phyloP scores from a whole-genome alignment of 2,797 vertebrate species.

The Sardinella longiceps region DNA sequence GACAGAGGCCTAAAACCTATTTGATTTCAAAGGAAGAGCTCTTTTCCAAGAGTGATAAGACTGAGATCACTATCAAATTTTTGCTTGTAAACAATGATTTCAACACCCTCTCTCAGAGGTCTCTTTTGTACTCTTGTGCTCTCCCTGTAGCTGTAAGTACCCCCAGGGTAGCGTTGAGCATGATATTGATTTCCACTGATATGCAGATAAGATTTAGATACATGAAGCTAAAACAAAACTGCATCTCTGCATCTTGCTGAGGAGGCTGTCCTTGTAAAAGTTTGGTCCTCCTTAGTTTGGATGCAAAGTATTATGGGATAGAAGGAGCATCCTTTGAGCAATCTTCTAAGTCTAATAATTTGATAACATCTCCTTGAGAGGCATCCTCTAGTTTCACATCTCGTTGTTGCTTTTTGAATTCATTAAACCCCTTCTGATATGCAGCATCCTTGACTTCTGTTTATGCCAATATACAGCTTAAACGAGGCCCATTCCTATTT shows the following conservation, averaged over 20 bases:
- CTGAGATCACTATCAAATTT: neutral
- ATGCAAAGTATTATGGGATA: neutral
- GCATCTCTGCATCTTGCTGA: neutral
- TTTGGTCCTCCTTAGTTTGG: neutral
- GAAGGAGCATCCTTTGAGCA: neutral
- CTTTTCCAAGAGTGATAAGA: neutral
- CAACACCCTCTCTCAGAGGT: neutral
- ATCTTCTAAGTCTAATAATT: neutral
- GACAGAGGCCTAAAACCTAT: neutral
- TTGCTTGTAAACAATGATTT: slow-evolving; percentile 6
- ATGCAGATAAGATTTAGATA: slow-evolving; percentile 12
- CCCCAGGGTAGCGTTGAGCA: neutral
- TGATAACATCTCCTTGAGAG: neutral
- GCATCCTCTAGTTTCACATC: neutral
- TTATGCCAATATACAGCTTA: neutral
- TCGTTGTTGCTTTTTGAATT: neutral
- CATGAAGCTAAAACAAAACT: neutral
- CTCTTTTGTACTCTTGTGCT: neutral
- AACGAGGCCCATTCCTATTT: neutral
- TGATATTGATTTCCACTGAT: neutral
- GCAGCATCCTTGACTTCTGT: neutral
- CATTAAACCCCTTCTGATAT: neutral
- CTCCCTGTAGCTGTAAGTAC: neutral
- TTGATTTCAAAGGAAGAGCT: neutral
- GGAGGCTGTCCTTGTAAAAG: neutral